Conservation (phyloP, 2,888 invertebrate genomes). For the Chrysolina haemoptera region DNA sequence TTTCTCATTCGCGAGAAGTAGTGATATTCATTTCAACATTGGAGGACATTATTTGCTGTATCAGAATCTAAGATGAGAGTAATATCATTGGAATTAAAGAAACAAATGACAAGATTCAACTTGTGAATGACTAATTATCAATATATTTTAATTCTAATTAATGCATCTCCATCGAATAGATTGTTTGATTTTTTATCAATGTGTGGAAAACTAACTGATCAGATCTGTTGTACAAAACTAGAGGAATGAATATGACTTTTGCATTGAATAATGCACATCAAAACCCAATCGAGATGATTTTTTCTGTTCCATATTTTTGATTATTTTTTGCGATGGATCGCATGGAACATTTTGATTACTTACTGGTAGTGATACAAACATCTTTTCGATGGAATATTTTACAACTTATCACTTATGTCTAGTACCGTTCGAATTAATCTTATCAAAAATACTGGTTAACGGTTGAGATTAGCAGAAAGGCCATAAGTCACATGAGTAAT, state of each 20-base stretch:
- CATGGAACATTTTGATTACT: background rate
- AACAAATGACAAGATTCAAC: no score
- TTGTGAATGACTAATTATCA: no score
- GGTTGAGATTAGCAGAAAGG: background rate
- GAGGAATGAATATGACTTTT: background rate
- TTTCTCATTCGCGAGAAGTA: no score
- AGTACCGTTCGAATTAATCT: background rate
- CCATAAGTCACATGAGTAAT: background rate
- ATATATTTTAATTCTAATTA: no score
- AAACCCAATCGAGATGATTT: background rate
- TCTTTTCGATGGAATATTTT: background rate
- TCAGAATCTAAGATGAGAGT: no score
- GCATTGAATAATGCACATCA: constrained; percentile 7
- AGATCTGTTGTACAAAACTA: no score
- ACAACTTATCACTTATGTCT: background rate
- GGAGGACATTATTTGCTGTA: no score
- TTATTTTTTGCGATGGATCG: background rate
- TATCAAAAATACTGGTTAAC: constrained; percentile 4
- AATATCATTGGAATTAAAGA: no score
- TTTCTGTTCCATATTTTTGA: background rate
- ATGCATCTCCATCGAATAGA: no score
- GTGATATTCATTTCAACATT: no score
- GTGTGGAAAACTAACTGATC: no score
- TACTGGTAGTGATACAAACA: background rate
- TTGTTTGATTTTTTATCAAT: no score